These are phyloP conservation scores for Passer domesticus DNA, from an alignment of 2,113 vertebrate species.

Conservation along the genomic window DNA sequence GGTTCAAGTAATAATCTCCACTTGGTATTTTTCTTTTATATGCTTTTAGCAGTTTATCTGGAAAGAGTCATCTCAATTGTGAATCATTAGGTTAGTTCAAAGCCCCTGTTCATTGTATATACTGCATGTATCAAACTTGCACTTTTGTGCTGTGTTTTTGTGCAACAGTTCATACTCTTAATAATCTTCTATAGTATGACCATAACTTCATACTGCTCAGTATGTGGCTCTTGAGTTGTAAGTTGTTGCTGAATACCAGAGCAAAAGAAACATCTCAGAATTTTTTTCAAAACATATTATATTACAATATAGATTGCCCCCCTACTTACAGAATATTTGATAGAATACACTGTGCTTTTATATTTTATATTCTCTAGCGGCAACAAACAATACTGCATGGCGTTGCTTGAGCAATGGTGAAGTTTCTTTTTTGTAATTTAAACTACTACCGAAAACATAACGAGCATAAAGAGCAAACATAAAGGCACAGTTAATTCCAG, in stretches of 20 bases:
- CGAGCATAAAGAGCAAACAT: slow-evolving; percentile 71
- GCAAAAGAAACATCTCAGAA: slow-evolving; percentile 39
- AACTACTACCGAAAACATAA: slow-evolving; percentile 66
- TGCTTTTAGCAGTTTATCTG: slow-evolving; percentile 65
- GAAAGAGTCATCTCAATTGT: slow-evolving; percentile 60
- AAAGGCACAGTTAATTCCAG: slow-evolving; percentile 75
- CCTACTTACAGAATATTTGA: slow-evolving; percentile 46
- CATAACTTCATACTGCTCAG: slow-evolving; percentile 80
- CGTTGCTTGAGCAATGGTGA: slow-evolving; percentile 71
- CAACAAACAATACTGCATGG: slow-evolving; percentile 73
- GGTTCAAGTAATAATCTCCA: slow-evolving; percentile 50
- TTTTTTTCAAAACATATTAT: slow-evolving; percentile 60
- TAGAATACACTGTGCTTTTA: slow-evolving; percentile 79
- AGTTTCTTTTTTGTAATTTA: slow-evolving; percentile 65
- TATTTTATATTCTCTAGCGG: slow-evolving; percentile 73
- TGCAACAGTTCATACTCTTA: slow-evolving; percentile 54
- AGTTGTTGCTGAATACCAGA: slow-evolving; percentile 66
- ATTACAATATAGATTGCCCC: slow-evolving; percentile 19
- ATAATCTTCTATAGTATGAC: slow-evolving; percentile 52
- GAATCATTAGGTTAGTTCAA: slow-evolving; percentile 51
- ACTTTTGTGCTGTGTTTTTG: slow-evolving; percentile 59
- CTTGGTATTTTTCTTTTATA: slow-evolving; percentile 60
- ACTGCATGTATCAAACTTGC: slow-evolving; percentile 54
- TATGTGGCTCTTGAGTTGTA: slow-evolving; percentile 60
- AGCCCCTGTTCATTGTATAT: slow-evolving; percentile 43